These are phyloP conservation scores for Notarius lentiginosus DNA, from an alignment of 2,113 vertebrate genomes.

Conservation along the genomic window DNA sequence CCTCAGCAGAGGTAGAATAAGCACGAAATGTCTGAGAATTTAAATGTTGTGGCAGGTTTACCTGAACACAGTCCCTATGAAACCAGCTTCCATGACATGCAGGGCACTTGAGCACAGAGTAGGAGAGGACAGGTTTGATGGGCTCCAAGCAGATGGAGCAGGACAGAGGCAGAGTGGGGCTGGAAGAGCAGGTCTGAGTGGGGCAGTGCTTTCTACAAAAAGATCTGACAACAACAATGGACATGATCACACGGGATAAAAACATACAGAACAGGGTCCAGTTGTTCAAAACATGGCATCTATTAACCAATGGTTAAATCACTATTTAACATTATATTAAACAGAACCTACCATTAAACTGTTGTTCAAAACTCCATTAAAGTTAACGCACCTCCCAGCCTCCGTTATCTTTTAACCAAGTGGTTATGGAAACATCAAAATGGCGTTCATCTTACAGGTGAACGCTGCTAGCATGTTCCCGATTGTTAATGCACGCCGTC, in stretches of 20 bases:
- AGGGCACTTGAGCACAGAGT: constrained; percentile 83
- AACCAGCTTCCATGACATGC: constrained; percentile 93
- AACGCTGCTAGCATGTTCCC: too few species aligned
- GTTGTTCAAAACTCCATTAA: too few species aligned
- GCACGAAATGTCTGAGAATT: not conserved
- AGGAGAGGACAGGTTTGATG: constrained; percentile 78
- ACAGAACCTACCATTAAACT: too few species aligned
- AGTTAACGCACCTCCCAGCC: too few species aligned
- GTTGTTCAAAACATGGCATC: too few species aligned
- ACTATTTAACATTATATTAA: too few species aligned
- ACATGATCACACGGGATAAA: not conserved
- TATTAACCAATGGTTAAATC: too few species aligned
- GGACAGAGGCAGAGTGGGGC: constrained; percentile 73
- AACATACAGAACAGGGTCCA: not conserved
- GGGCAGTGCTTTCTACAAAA: constrained; percentile 88
- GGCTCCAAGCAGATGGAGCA: constrained; percentile 92
- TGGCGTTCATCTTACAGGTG: too few species aligned
- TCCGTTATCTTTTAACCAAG: too few species aligned
- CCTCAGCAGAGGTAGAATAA: not conserved
- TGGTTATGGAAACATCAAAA: too few species aligned
- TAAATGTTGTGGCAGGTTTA: constrained; percentile 58
- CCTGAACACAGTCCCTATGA: constrained; percentile 94
- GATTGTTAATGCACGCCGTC: too few species aligned
- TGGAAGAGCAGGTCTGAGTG: constrained; percentile 71
- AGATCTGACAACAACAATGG: constrained; percentile 74